Conservation (phyloP, 2,797 vertebrate species). For the Perodicticus potto region DNA sequence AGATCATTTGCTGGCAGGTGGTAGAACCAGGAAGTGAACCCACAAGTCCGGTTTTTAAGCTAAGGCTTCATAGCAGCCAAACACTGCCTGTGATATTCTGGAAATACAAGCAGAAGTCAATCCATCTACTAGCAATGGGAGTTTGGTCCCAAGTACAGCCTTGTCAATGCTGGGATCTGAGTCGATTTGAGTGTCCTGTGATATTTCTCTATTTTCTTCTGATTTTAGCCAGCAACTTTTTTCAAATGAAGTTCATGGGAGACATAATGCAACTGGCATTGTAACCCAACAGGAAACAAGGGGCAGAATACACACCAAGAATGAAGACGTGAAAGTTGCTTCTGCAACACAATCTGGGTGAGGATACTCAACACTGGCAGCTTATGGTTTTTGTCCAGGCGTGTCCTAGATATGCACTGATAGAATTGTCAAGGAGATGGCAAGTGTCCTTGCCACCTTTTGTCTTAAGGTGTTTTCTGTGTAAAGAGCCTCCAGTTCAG, state of each 20-base stretch:
- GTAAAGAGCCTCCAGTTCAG: background rate
- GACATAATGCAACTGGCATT: background rate
- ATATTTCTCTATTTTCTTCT: background rate
- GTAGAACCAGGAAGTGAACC: background rate
- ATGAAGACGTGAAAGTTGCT: background rate
- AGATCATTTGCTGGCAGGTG: background rate
- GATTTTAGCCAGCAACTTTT: background rate
- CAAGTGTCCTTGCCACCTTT: no score
- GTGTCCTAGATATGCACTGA: background rate
- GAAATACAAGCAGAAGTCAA: background rate
- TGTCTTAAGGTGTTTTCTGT: background rate
- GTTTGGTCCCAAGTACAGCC: background rate
- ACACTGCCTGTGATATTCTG: background rate
- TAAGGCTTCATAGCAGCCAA: background rate
- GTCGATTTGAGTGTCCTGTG: background rate
- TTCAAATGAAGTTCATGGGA: background rate
- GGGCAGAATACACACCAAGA: rapidly evolving
- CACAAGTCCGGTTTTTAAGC: background rate
- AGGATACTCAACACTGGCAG: background rate
- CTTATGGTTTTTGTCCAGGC: background rate
- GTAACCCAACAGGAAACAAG: no score
- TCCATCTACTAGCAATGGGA: background rate
- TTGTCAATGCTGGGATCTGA: background rate
- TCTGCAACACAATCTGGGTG: background rate
- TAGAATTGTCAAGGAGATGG: background rate